Evolutionary conservation across 2,797 vertebrate species (phyloP).

Genomic region (Brachyalestes nurse): DNA sequence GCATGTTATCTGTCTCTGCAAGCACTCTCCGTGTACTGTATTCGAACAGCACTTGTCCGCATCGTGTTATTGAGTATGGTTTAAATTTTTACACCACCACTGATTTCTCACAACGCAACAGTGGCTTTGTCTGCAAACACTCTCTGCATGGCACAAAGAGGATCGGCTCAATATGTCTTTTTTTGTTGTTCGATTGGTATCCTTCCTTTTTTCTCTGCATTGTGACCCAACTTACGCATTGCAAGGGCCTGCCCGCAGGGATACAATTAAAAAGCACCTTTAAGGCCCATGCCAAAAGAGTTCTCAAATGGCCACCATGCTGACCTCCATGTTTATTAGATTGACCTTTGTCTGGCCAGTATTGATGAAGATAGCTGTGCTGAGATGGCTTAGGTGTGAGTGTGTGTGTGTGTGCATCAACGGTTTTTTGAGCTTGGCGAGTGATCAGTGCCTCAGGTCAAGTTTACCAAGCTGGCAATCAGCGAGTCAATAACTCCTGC

Average conservation of each 20-base stretch:
- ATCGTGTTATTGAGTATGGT: not conserved
- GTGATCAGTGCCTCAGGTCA: conserved; percentile 79
- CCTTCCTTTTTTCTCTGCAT: conserved; percentile 60
- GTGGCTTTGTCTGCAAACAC: conserved; percentile 9
- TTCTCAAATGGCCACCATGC: conserved; percentile 74
- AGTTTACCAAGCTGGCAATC: conserved; percentile 81
- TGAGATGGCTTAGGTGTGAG: conserved; percentile 56
- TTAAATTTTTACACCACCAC: conserved; percentile 1
- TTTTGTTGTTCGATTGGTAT: conserved; percentile 32
- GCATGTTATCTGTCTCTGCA: not conserved
- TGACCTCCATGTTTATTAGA: conserved; percentile 86
- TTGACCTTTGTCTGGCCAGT: conserved; percentile 77
- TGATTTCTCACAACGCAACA: not conserved
- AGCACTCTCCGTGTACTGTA: not conserved
- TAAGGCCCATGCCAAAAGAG: conserved; percentile 74
- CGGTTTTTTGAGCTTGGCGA: conserved; percentile 53
- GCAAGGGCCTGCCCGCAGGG: conserved; percentile 70
- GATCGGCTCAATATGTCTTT: conserved; percentile 33
- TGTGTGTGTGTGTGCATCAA: conserved; percentile 26
- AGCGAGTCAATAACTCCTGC: conserved; percentile 81
- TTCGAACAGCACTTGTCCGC: not conserved
- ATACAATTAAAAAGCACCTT: conserved; percentile 75
- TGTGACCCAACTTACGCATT: conserved; percentile 49
- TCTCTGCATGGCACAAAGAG: conserved; percentile 20
- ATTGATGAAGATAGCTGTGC: conserved; percentile 79